These are phyloP conservation scores for Callyntrura guangdongensis DNA, from an alignment of 2,888 invertebrate genomes.

Conservation along the genomic window DNA sequence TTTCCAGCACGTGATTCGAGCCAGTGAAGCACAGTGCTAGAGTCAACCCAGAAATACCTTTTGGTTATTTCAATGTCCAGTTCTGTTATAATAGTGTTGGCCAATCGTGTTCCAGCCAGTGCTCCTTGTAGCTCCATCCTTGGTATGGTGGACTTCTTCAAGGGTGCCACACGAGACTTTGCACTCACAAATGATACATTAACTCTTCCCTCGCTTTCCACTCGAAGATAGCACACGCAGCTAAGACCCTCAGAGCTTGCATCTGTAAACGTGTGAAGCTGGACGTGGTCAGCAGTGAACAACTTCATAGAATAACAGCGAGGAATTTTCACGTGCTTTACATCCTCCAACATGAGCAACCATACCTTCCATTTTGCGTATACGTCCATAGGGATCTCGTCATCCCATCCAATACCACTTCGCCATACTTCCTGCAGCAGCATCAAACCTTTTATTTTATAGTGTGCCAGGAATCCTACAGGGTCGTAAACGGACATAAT, in stretches of 20 bases:
- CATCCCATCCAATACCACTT: conserved; percentile 65
- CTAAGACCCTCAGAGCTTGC: neutral
- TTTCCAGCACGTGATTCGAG: neutral
- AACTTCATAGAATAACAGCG: neutral
- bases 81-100: neutral
- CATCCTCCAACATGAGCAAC: conserved; percentile 3
- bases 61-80: neutral
- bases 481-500: neutral
- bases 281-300: neutral
- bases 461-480: conserved; percentile 20
- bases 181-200: neutral
- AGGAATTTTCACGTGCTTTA: neutral
- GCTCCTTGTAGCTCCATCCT: neutral
- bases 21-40: neutral
- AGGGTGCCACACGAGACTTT: neutral
- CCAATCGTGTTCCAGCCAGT: neutral
- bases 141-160: neutral
- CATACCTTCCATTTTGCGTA: neutral
- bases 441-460: conserved; percentile 51
- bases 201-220: neutral
- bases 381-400: neutral
- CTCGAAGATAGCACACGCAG: neutral
- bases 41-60: conserved; percentile 30
- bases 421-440: conserved; percentile 51
- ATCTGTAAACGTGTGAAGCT: neutral